A percentile compares a stretch with the other conserved stretches of the same genome.
These are phyloP conservation scores for Oreohelix idahoensis DNA, from an alignment of 1,140 invertebrate genomes.

Conservation along the genomic window DNA sequence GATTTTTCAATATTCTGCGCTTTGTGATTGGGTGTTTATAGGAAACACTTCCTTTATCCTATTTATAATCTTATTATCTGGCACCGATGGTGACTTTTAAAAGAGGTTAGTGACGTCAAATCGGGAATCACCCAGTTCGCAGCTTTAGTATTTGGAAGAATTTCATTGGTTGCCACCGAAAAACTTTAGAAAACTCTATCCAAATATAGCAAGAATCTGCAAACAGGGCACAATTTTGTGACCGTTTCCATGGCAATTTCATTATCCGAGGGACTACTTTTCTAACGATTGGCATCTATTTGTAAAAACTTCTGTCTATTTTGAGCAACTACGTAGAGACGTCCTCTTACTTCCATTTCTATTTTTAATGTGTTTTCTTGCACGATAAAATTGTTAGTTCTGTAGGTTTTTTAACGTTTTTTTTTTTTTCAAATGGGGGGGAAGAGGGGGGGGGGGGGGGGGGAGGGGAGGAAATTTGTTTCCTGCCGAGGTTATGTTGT, in stretches of 20 bases:
- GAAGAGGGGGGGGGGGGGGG: not conserved
- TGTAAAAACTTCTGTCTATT: not conserved
- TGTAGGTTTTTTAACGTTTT: too few species aligned
- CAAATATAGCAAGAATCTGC: not conserved
- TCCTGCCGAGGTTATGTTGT: not conserved
- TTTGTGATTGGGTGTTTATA: not conserved
- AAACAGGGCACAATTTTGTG: constrained; percentile 1
- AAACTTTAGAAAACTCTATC: not conserved
- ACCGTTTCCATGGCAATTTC: constrained; percentile 6
- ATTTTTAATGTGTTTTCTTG: not conserved
- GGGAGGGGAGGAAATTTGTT: too few species aligned
- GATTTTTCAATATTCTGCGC: not conserved
- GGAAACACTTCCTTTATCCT: not conserved
- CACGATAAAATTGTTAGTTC: not conserved
- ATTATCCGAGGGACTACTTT: constrained; percentile 10
- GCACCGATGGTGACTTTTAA: not conserved
- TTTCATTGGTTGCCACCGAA: not conserved
- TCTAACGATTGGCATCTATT: not conserved
- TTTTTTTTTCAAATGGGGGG: not conserved
- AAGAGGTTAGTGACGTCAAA: not conserved
- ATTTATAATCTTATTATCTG: not conserved
- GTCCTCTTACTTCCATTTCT: not conserved
- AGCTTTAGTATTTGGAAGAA: not conserved
- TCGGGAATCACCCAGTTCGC: not conserved
- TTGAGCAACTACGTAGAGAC: constrained; percentile 8